Base-by-base conservation (phyloP, 2,888 invertebrate species). In the Lithophane leautieri region DNA sequence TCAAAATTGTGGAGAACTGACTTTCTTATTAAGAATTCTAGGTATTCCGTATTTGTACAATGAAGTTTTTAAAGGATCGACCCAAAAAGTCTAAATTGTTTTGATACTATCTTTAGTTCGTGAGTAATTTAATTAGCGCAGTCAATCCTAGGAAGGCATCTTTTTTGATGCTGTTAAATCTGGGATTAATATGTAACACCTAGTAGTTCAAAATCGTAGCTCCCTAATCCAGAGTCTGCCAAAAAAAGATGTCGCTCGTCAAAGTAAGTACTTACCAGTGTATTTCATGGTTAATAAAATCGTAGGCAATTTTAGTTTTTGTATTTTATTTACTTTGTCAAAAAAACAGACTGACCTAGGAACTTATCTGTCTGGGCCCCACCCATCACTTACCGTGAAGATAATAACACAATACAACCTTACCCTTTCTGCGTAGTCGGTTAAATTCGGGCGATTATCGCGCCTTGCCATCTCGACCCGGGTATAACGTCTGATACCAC, bases 371-470 rank as follows among this genome's bases (percentile, higher is more conserved):
- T 44, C 34, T 44, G 2, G 9, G 40, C 47, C 52, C 52, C 28
- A 34, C 19, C 28, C 62, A 60, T 34, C 69, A 70, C 19, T 62
- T 22, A 60, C 63, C 63, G 8, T 72, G 42, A 42, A 79, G 78
- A 84, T 86, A 82, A 79, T 70, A 77, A 68, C 76, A 77, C 68
- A 79, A 73, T 78, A 81, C 76, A 70, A 47, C 61, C 69, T 61
- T 69, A 68, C 61, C 65, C 73, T 54, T 82, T 60, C 70, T 65
- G 2, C 74, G 63, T 62, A 73, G 68, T 73, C 72, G 82, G 82
- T 67, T 83, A 82, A 82, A 88, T 82, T 79, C 83, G 87, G 87
- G 82, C 25, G 70, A 73, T 75, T 86, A 87, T 88, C 86, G 63
- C 62, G 28, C 25, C 67, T 47, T 73, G 40, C 76, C 66, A 87